Percentiles rank a stretch among this genome's conserved stretches.
Evolutionary conservation across 2,888 invertebrate genomes (phyloP).

Genomic region (Papilio protenor): DNA sequence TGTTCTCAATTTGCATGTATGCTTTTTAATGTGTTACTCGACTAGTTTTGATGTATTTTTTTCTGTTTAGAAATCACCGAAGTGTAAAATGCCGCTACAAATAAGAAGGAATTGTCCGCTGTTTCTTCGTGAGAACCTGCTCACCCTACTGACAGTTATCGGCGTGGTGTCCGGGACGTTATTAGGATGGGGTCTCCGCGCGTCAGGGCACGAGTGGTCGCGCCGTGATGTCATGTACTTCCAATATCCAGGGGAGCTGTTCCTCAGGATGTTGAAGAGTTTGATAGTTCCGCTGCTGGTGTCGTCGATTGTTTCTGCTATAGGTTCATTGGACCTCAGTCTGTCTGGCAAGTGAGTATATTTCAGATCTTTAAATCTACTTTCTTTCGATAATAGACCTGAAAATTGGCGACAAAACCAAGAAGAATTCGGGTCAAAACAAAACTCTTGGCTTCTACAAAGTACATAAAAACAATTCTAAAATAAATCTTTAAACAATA

Average conservation of each 20-base stretch:
- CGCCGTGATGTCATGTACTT: conserved; percentile 96
- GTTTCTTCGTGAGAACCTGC: conserved; percentile 88
- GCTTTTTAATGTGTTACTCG: neutral
- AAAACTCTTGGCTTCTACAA: neutral
- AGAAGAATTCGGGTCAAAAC: neutral
- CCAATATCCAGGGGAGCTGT: conserved; percentile 96
- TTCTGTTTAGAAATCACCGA: conserved; percentile 53
- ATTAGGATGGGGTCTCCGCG: conserved; percentile 89
- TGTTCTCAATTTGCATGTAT: neutral
- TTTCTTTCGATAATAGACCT: neutral
- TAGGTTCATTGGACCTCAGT: conserved; percentile 95
- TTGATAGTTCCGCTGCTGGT: conserved; percentile 97
- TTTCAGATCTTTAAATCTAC: neutral
- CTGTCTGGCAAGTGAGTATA: conserved; percentile 91
- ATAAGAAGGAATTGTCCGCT: conserved; percentile 64
- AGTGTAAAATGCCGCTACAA: conserved; percentile 76
- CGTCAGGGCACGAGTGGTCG: conserved; percentile 86
- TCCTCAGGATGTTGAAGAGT: conserved; percentile 97
- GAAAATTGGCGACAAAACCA: neutral
- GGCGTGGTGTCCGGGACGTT: conserved; percentile 91
- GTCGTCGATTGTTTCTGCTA: conserved; percentile 95
- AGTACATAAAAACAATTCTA: neutral
- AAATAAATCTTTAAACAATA: too few species aligned
- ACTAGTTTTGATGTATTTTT: neutral
- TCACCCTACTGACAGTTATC: conserved; percentile 91